A percentile compares a stretch with the other conserved stretches of the same genome.
These are phyloP conservation scores for Schlechtendalia chinensis DNA, from an alignment of 1,140 invertebrate genomes.

Conservation along the genomic window DNA sequence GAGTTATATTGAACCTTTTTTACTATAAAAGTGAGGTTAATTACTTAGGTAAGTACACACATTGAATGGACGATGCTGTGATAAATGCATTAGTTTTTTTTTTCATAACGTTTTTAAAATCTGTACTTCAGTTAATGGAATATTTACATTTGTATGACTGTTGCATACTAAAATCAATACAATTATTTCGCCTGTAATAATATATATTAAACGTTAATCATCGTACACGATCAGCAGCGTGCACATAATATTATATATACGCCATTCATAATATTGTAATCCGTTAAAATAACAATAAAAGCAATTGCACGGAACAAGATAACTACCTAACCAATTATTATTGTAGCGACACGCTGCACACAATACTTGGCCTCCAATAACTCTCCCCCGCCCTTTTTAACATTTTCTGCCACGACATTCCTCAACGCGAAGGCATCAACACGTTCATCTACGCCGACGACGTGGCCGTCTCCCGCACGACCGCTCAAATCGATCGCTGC, in stretches of 20 bases:
- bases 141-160: no score
- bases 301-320: neutral
- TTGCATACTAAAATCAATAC: neutral
- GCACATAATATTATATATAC: no score
- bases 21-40: constrained; percentile 9
- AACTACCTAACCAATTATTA: constrained; percentile 3
- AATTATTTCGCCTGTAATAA: neutral
- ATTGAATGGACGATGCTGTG: neutral
- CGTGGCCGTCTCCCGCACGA: no score
- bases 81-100: neutral
- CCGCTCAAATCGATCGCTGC: no score
- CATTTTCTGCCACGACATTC: no score
- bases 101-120: no score
- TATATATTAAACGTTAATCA: neutral
- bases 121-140: no score
- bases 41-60: neutral
- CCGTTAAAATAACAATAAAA: constrained; percentile 1
- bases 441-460: no score
- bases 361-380: no score
- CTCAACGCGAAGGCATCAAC: no score
- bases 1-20: neutral
- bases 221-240: neutral
- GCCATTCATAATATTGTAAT: neutral
- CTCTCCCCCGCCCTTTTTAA: no score
- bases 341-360: neutral